Conservation (phyloP, 2,113 vertebrate species). For the Onychostruthus taczanowskii region DNA sequence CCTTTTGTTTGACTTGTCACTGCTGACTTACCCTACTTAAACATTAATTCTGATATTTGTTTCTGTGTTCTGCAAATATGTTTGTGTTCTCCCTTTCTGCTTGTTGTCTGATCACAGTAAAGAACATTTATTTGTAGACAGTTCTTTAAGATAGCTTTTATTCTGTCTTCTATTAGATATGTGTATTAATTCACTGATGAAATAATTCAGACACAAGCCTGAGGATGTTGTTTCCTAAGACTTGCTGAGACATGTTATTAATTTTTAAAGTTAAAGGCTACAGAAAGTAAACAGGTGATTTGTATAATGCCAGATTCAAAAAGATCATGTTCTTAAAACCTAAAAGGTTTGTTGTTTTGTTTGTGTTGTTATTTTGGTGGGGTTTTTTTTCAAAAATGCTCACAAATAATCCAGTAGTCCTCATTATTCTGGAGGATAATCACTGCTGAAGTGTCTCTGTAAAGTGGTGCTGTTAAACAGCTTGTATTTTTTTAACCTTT, state of each 20-base stretch:
- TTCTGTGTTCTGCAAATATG: neutral
- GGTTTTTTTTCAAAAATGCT: neutral
- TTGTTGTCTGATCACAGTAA: neutral
- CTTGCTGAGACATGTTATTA: neutral
- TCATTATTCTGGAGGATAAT: neutral
- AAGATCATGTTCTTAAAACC: neutral
- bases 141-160: neutral
- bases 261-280: neutral
- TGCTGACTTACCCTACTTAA: neutral
- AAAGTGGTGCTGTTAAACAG: neutral
- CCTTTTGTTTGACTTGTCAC: neutral
- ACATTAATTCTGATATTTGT: neutral
- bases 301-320: neutral
- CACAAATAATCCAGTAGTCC: neutral
- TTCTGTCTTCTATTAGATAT: neutral
- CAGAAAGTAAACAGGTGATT: neutral
- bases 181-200: neutral
- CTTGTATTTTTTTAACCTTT: slow-evolving; percentile 42
- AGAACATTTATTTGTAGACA: neutral
- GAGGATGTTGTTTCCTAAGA: neutral
- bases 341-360: neutral
- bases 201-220: neutral
- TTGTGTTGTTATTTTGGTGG: neutral
- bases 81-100: neutral
- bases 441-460: neutral